These are phyloP conservation scores for Epinephelus coioides DNA, from an alignment of 2,797 vertebrate species.

Conservation along the genomic window DNA sequence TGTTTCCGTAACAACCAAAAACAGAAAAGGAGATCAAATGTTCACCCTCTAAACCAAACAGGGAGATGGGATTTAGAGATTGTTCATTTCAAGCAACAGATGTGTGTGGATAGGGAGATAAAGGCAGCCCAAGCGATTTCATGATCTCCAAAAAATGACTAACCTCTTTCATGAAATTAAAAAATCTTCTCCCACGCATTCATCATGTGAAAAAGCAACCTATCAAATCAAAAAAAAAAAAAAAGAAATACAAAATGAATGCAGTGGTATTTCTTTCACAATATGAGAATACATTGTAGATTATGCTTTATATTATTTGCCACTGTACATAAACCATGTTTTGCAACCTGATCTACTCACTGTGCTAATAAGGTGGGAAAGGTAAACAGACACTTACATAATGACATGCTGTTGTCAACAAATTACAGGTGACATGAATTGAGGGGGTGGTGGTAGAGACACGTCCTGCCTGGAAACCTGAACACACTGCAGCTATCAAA, in stretches of 20 bases:
- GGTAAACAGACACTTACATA: slow-evolving; percentile 13
- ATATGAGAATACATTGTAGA: not conserved
- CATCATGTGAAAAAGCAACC: slow-evolving; percentile 1
- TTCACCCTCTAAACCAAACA: not conserved
- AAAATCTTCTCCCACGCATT: not conserved
- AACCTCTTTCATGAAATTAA: slow-evolving; percentile 17
- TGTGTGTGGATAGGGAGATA: not conserved
- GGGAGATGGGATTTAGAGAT: not conserved
- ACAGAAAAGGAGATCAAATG: not conserved
- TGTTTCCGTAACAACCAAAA: not conserved
- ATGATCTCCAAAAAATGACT: not conserved
- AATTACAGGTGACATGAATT: slow-evolving; percentile 25
- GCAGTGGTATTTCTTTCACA: not conserved
- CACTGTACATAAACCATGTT: not conserved
- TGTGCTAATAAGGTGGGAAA: not conserved
- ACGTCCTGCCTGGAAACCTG: slow-evolving; percentile 7
- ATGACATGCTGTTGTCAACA: slow-evolving; percentile 8
- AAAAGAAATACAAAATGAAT: not conserved
- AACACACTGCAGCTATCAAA: not conserved
- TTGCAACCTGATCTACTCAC: not conserved
- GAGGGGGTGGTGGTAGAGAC: not conserved
- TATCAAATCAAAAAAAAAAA: not conserved
- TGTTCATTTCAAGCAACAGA: not conserved
- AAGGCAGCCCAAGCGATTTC: not conserved
- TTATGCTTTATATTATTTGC: not conserved